Evolutionary conservation across 1,140 invertebrate species (phyloP).

Genomic region (Geopemphigus sp.): DNA sequence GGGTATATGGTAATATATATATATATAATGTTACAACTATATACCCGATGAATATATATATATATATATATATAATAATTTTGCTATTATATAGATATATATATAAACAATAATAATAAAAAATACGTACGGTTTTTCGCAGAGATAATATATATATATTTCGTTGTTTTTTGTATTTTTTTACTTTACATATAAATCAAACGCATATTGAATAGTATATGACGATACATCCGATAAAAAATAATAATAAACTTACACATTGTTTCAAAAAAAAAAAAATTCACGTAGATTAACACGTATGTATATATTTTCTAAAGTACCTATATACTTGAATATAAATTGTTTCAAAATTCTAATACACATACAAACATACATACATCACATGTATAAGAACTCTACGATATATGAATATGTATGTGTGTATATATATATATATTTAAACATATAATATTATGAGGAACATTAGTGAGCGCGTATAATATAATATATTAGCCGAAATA

Average conservation of each 20-base stretch:
- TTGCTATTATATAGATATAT: too few relatives aligned
- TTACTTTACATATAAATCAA: slow-evolving; percentile 8
- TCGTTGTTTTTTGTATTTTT: neutral
- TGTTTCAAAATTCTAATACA: slow-evolving; percentile 28
- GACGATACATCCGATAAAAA: too few relatives aligned
- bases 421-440: too few relatives aligned
- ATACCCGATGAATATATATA: too few relatives aligned
- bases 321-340: slow-evolving; percentile 35
- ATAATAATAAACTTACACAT: too few relatives aligned
- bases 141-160: slow-evolving; percentile 28
- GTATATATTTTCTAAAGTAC: slow-evolving; percentile 28
- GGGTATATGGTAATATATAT: too few relatives aligned
- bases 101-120: slow-evolving; percentile 23
- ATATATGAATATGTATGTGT: neutral
- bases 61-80: too few relatives aligned
- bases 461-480: slow-evolving; percentile 37
- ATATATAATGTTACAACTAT: too few relatives aligned
- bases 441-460: slow-evolving; percentile 10
- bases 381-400: slow-evolving; percentile 30
- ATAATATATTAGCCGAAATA: slow-evolving; percentile 1
- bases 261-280: too few relatives aligned
- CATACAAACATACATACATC: too few relatives aligned
- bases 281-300: too few relatives aligned
- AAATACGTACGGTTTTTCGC: slow-evolving; percentile 1
- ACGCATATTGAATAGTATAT: slow-evolving; percentile 36